These are phyloP conservation scores for Simalia tracyae DNA, from an alignment of 2,797 vertebrate genomes.

Conservation along the genomic window DNA sequence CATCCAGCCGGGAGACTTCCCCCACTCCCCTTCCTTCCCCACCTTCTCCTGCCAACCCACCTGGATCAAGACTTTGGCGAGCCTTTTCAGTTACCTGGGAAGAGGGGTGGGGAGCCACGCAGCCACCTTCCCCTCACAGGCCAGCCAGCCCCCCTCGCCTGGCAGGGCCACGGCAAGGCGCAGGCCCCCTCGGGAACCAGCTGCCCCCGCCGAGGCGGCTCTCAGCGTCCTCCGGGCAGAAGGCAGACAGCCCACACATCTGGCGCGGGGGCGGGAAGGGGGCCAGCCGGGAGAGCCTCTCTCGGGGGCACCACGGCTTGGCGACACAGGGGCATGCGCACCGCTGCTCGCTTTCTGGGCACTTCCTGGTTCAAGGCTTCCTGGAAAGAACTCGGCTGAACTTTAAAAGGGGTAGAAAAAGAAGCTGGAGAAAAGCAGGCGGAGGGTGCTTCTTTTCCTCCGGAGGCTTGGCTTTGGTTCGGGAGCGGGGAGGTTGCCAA, in stretches of 20 bases:
- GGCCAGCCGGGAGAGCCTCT: not conserved
- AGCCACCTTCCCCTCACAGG: not conserved
- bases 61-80: not conserved
- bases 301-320: not conserved
- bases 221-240: not conserved
- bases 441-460: not conserved
- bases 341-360: not conserved
- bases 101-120: fast-evolving
- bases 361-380: not conserved
- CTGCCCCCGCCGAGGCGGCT: too few species aligned
- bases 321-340: not conserved
- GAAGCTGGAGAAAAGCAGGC: not conserved
- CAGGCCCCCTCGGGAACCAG: too few species aligned
- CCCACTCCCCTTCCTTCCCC: not conserved
- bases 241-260: not conserved
- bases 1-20: not conserved
- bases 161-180: too few species aligned
- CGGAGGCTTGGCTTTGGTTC: not conserved
- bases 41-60: not conserved
- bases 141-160: too few species aligned
- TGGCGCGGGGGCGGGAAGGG: not conserved
- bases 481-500: not conserved
- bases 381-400: not conserved
- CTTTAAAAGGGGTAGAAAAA: not conserved
- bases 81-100: not conserved